Percentiles rank a stretch among this genome's conserved stretches.
Evolutionary conservation across 2,888 invertebrate genomes (phyloP).

Genomic region (Protophormia terraenovae): DNA sequence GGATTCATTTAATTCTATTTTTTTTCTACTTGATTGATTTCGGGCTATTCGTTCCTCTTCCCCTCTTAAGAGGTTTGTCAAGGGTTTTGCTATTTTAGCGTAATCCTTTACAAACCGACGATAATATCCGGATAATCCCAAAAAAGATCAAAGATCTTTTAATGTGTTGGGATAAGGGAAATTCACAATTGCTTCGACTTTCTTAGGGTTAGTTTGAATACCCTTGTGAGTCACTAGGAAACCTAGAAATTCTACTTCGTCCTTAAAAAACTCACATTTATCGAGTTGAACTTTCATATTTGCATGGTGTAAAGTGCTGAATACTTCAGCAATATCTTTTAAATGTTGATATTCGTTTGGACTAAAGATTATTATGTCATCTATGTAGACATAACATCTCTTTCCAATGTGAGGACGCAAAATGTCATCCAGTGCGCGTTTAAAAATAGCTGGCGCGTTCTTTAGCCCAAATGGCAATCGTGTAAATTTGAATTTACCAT

Average conservation of each 20-base stretch:
- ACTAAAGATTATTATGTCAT: slow-evolving; percentile 24
- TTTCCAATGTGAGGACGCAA: neutral
- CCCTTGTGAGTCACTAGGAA: too few relatives aligned
- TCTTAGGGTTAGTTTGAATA: too few relatives aligned
- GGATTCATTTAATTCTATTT: neutral
- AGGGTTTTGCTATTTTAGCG: slow-evolving; percentile 25
- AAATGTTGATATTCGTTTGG: neutral
- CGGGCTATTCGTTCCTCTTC: slow-evolving; percentile 5
- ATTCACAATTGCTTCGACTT: neutral
- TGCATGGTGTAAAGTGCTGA: neutral
- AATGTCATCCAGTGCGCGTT: slow-evolving; percentile 20
- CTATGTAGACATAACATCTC: slow-evolving; percentile 30
- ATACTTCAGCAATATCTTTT: neutral
- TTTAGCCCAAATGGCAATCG: slow-evolving; percentile 34
- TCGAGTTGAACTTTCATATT: slow-evolving; percentile 27
- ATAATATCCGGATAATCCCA: slow-evolving; percentile 20
- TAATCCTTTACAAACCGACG: slow-evolving; percentile 30
- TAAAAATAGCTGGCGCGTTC: slow-evolving; percentile 45
- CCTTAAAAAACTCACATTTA: slow-evolving; percentile 18
- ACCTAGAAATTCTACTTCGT: slow-evolving; percentile 17
- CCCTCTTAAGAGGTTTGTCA: slow-evolving; percentile 13
- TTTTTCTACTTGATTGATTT: neutral
- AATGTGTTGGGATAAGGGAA: neutral
- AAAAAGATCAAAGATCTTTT: slow-evolving; percentile 15
- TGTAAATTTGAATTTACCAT: slow-evolving; percentile 27